phyloP scores from a whole-genome alignment of 2,888 invertebrate genomes.

The Microdon myrmicae region DNA sequence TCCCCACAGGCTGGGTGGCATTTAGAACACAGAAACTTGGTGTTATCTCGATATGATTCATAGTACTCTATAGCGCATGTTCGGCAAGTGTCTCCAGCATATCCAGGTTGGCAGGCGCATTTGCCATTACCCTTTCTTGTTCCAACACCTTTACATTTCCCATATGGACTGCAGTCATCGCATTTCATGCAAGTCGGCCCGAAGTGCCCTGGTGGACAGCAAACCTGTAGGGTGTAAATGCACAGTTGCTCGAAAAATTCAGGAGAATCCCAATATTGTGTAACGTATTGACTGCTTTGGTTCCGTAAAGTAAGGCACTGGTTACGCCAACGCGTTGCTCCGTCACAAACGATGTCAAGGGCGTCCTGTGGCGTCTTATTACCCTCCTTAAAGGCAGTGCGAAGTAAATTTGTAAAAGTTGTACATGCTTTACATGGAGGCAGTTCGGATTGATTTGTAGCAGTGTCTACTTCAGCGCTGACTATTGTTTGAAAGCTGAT shows the following conservation, averaged over 20 bases:
- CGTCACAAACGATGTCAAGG: slow-evolving; percentile 86
- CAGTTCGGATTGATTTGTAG: slow-evolving; percentile 67
- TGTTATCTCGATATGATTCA: slow-evolving; percentile 78
- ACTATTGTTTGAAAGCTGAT: background rate
- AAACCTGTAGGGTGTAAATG: slow-evolving; percentile 78
- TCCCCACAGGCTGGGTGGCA: slow-evolving; percentile 83
- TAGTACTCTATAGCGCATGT: slow-evolving; percentile 81
- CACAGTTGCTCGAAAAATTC: slow-evolving; percentile 82
- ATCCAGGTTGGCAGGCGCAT: slow-evolving; percentile 87
- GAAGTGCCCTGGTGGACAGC: slow-evolving; percentile 86
- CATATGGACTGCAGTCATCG: slow-evolving; percentile 83
- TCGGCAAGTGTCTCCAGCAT: slow-evolving; percentile 80
- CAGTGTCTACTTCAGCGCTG: background rate
- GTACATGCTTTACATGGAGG: slow-evolving; percentile 85
- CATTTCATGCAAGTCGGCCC: slow-evolving; percentile 86
- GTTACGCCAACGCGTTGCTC: slow-evolving; percentile 75
- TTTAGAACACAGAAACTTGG: slow-evolving; percentile 77
- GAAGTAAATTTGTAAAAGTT: slow-evolving; percentile 78
- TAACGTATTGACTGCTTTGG: slow-evolving; percentile 82
- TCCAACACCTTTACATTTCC: slow-evolving; percentile 82
- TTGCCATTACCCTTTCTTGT: slow-evolving; percentile 93
- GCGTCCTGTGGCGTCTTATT: slow-evolving; percentile 86
- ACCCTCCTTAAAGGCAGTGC: slow-evolving; percentile 76
- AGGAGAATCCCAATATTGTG: slow-evolving; percentile 72
- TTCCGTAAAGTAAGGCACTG: slow-evolving; percentile 89